Base-by-base conservation (phyloP, 2,888 invertebrate species). In the Galeopsomyia nigrocyanea region DNA sequence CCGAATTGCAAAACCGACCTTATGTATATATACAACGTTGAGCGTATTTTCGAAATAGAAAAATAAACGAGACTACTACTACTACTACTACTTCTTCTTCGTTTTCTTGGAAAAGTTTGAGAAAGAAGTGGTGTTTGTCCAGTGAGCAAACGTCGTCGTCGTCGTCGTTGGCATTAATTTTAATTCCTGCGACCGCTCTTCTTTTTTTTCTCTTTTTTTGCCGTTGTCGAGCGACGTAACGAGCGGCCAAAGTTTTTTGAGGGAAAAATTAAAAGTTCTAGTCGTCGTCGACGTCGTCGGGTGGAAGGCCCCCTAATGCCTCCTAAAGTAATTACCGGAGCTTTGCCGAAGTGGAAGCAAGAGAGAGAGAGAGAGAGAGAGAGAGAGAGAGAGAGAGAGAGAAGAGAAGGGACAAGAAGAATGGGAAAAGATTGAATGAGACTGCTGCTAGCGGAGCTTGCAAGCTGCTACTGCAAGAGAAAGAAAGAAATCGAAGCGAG, bases 171-270 rank as follows among this genome's bases (percentile, higher is more conserved):
- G 76, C 82, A 83, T 84, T 83, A 83, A 84, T 84, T 82, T 83
- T 83, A 82, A 84, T 83, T 83, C 80, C 71, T 78, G 80, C 56
- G 26, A 19, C 50, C 46, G 47, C 78, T 79, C 80, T 78, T 79
- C 79, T 51, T 53, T 10, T 58, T n/a, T 16, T 2, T 2, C 39
- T 31, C 17, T 3, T 16, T 9, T 51, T 53, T 10, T 58, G 13
- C 10, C 1, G 39, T 3, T 1, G 39, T 39, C 26, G 26, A 39
- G 39, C 39, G 39, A 39, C 78, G 79, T 82, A 83, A 83, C 80
- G 80, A 82, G 82, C 79, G 76, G 79, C 79, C 79, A 79, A 82
- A 83, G 82, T 83, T 84, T 83, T 83, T 81, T 79, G 80, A 81
- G 80, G 39, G 80, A 82, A 82, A 83, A 83, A 84, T 84, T 82